phyloP scores from a whole-genome alignment of 2,797 vertebrate genomes.

The Strix occidentalis region DNA sequence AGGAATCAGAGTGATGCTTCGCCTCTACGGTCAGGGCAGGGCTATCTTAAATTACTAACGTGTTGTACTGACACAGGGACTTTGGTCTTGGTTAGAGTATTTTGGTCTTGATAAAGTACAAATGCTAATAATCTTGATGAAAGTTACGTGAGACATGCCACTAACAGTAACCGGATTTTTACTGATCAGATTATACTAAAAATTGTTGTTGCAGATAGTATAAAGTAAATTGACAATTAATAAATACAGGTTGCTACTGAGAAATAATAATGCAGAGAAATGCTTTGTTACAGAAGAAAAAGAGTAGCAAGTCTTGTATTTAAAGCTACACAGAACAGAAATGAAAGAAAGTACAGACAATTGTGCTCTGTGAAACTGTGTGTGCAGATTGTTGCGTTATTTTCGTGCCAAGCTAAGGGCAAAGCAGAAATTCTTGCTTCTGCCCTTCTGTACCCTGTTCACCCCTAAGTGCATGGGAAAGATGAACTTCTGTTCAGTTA shows the following conservation, averaged over 20 bases:
- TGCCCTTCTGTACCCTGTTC: background rate
- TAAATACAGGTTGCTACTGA: background rate
- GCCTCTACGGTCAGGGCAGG: background rate
- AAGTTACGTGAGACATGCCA: background rate
- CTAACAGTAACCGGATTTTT: background rate
- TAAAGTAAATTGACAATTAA: background rate
- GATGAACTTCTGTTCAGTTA: background rate
- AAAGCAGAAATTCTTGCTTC: background rate
- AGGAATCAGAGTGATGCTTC: background rate
- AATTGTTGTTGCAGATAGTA: background rate
- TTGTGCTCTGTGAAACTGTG: background rate
- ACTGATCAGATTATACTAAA: background rate
- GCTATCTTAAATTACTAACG: background rate
- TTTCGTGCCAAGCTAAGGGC: background rate
- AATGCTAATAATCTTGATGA: background rate
- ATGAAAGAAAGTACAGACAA: background rate
- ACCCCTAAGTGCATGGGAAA: background rate
- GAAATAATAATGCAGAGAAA: background rate
- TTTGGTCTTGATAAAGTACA: background rate
- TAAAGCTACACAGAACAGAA: background rate
- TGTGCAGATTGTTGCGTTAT: background rate
- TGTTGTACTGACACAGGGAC: background rate
- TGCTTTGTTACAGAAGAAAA: background rate
- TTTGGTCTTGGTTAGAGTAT: background rate
- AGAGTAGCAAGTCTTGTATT: background rate